Evolutionary conservation across 2,113 vertebrate genomes (phyloP).

Genomic region (Chaetura pelagica): DNA sequence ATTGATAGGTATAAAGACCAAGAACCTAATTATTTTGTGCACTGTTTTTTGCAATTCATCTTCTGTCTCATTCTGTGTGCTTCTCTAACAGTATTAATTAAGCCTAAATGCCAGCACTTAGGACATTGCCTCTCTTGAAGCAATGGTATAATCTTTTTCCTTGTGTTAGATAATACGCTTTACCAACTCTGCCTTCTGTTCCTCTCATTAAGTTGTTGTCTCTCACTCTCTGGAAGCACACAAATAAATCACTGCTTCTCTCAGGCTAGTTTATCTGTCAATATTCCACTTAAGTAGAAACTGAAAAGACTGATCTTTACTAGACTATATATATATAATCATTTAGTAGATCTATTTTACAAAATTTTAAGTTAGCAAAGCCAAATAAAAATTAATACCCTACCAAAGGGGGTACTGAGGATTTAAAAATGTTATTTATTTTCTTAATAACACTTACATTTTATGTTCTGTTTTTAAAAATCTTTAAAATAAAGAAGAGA

Average conservation of each 20-base stretch:
- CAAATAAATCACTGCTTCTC: neutral
- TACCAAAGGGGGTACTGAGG: neutral
- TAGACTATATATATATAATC: neutral
- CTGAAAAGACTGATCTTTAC: neutral
- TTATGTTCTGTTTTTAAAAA: neutral
- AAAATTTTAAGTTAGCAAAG: neutral
- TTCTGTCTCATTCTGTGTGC: neutral
- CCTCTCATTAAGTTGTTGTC: neutral
- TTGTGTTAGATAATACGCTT: neutral
- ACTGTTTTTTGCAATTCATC: neutral
- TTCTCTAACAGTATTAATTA: neutral
- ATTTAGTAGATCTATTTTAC: neutral
- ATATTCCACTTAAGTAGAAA: neutral
- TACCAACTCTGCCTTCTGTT: neutral
- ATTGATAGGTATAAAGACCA: neutral
- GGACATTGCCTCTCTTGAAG: neutral
- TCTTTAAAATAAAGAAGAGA: neutral
- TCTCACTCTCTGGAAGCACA: neutral
- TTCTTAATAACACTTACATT: neutral
- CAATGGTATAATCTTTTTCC: neutral
- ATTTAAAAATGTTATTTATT: neutral
- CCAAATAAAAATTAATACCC: neutral
- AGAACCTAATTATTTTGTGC: neutral
- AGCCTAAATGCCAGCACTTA: neutral
- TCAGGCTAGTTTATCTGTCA: neutral